Evolutionary conservation across 2,797 vertebrate genomes (phyloP).

Genomic region (Tarsius wallacei): DNA sequence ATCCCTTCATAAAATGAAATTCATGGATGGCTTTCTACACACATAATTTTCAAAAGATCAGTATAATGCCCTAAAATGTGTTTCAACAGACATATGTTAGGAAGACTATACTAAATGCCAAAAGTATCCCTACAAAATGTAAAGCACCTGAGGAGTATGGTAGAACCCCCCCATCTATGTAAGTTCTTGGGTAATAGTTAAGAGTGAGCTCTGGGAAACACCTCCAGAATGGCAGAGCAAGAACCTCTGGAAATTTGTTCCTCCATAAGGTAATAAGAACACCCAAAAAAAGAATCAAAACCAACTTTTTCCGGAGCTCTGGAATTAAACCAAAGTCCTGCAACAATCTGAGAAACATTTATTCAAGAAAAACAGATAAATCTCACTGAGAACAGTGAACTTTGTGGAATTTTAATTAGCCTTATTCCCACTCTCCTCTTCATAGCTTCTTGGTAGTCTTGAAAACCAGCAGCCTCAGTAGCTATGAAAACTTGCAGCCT

Average conservation of each 20-base stretch:
- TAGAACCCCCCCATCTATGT: neutral
- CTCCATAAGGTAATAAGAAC: neutral
- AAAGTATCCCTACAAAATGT: constrained; percentile 39
- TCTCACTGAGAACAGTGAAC: neutral
- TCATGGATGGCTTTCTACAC: neutral
- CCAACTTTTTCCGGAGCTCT: neutral
- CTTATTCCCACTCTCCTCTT: neutral
- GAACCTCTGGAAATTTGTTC: neutral
- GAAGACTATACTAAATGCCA: neutral
- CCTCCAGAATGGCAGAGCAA: neutral
- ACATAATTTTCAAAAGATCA: constrained; percentile 26
- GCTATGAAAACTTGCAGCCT: neutral
- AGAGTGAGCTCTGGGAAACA: neutral
- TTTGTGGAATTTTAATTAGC: neutral
- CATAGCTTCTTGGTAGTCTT: neutral
- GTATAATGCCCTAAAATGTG: neutral
- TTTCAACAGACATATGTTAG: neutral
- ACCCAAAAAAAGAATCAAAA: neutral
- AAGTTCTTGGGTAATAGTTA: neutral
- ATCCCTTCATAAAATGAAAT: neutral
- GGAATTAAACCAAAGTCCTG: neutral
- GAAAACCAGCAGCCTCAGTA: neutral
- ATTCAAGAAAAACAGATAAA: neutral
- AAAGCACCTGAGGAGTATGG: neutral
- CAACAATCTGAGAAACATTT: neutral